Conservation (phyloP, 2,888 invertebrate species). For the Rhyacophila evoluta region DNA sequence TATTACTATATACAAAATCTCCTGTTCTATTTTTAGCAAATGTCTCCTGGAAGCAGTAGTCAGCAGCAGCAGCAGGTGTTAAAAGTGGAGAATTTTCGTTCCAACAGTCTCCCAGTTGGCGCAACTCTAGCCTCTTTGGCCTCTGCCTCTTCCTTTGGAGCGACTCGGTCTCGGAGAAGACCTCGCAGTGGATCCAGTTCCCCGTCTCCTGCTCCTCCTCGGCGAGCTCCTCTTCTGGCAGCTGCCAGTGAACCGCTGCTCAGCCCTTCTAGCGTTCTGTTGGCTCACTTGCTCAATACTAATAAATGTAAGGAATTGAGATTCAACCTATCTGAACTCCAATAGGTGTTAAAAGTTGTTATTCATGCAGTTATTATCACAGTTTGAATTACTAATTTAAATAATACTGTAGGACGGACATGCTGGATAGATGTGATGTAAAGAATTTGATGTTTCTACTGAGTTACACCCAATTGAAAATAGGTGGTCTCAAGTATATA, state of each 20-base stretch:
- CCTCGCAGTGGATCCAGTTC: slow-evolving; percentile 51
- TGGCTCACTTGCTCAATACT: slow-evolving; percentile 82
- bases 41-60: slow-evolving; percentile 1
- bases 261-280: slow-evolving; percentile 78
- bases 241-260: slow-evolving; percentile 83
- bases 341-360: too few relatives aligned
- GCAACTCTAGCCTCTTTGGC: slow-evolving; percentile 70
- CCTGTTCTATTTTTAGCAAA: neutral
- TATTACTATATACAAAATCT: too few relatives aligned
- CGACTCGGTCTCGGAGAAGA: slow-evolving; percentile 19
- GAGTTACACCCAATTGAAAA: too few relatives aligned
- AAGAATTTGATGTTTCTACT: too few relatives aligned
- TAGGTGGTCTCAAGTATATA: too few relatives aligned
- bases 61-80: slow-evolving; percentile 51
- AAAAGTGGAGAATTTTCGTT: slow-evolving; percentile 70
- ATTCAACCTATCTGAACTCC: neutral
- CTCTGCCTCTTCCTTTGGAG: slow-evolving; percentile 53
- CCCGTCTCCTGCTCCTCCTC: slow-evolving; percentile 53
- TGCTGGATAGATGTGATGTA: too few relatives aligned
- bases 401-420: too few relatives aligned
- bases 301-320: slow-evolving; percentile 40
- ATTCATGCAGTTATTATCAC: too few relatives aligned
- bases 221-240: slow-evolving; percentile 74
- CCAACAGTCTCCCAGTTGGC: slow-evolving; percentile 74
- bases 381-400: too few relatives aligned